phyloP scores from a whole-genome alignment of 2,797 vertebrate species.

The Melanogrammus aeglefinus region DNA sequence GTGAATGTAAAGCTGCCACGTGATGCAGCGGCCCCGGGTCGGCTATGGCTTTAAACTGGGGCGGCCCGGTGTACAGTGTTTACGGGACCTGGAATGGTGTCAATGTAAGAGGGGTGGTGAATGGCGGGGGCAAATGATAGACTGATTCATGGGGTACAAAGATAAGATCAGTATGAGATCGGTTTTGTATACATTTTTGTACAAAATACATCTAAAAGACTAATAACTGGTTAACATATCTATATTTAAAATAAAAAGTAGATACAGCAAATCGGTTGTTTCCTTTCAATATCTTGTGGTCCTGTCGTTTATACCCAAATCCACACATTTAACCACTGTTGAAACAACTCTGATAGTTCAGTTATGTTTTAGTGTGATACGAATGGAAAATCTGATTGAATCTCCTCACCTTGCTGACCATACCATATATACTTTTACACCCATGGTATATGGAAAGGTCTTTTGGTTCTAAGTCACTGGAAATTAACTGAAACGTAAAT shows the following conservation, averaged over 20 bases:
- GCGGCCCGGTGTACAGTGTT: neutral
- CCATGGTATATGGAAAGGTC: neutral
- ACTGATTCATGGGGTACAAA: neutral
- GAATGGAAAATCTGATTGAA: neutral
- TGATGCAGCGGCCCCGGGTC: slow-evolving; percentile 13
- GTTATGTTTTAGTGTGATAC: neutral
- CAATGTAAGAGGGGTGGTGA: neutral
- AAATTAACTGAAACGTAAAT: neutral
- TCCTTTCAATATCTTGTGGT: neutral
- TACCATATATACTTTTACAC: neutral
- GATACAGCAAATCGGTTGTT: neutral
- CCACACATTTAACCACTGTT: neutral
- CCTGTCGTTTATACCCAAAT: neutral
- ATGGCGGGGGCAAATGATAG: neutral
- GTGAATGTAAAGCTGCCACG: slow-evolving; percentile 24
- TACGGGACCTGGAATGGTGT: slow-evolving; percentile 3
- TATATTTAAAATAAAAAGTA: neutral
- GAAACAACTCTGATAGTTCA: neutral
- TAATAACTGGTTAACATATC: too few species aligned
- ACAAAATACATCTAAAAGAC: neutral
- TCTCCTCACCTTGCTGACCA: neutral
- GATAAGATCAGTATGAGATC: neutral
- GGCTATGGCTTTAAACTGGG: slow-evolving; percentile 11
- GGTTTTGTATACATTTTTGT: neutral
- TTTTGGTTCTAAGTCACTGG: neutral